phyloP scores from a whole-genome alignment of 2,113 vertebrate genomes.

The Protobothrops flavoviridis region DNA sequence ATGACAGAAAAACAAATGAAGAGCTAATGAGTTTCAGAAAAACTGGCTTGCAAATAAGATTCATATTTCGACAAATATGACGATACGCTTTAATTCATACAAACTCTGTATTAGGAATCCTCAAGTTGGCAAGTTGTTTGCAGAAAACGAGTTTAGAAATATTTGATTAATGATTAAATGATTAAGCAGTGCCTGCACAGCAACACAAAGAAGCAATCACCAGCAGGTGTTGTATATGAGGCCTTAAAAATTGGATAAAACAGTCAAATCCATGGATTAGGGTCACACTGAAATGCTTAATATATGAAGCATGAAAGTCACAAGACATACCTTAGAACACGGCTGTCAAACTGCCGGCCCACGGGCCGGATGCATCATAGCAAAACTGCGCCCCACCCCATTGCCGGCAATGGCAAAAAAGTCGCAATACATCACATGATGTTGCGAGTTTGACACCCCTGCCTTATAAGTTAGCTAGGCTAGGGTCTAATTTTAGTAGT shows the following conservation, averaged over 20 bases:
- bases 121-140: not conserved
- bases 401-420: too few species aligned
- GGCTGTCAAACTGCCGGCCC: too few species aligned
- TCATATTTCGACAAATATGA: conserved; percentile 4
- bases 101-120: not conserved
- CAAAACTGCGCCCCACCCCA: too few species aligned
- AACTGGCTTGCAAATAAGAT: not conserved
- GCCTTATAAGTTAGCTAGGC: not conserved
- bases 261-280: not conserved
- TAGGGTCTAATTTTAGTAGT: not conserved
- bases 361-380: too few species aligned
- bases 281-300: not conserved
- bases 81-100: not conserved
- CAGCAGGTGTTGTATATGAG: not conserved
- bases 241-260: not conserved
- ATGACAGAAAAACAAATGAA: conserved; percentile 13
- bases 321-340: not conserved
- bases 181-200: not conserved
- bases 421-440: too few species aligned
- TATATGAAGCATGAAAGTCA: not conserved
- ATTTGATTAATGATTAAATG: not conserved
- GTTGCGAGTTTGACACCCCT: too few species aligned
- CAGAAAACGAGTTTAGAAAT: not conserved
- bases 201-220: not conserved
- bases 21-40: conserved; percentile 12